Evolutionary conservation across 2,797 vertebrate genomes (phyloP).

Genomic region (Avahi laniger): DNA sequence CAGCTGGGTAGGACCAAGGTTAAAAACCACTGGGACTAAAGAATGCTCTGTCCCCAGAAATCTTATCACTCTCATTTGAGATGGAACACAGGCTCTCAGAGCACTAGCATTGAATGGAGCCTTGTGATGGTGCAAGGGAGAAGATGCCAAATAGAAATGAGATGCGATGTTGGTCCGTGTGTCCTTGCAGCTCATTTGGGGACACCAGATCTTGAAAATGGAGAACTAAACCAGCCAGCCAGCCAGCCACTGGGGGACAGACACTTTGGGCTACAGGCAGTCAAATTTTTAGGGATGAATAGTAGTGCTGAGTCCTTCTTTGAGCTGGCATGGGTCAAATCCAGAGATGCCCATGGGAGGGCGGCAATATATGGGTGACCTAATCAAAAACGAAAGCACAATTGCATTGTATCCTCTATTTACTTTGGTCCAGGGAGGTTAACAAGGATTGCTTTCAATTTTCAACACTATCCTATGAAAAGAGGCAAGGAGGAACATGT

Average conservation of each 20-base stretch:
- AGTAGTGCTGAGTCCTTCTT: not conserved
- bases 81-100: not conserved
- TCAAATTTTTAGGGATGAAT: not conserved
- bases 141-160: not conserved
- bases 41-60: not conserved
- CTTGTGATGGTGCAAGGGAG: not conserved
- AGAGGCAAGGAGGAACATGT: not conserved
- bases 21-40: not conserved
- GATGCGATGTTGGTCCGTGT: fast-evolving
- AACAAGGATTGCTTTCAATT: not conserved
- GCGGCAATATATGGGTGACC: not conserved
- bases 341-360: not conserved
- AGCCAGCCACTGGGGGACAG: not conserved
- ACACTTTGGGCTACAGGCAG: not conserved
- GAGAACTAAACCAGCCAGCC: not conserved
- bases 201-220: not conserved
- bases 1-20: not conserved
- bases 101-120: not conserved
- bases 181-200: not conserved
- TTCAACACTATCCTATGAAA: not conserved
- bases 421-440: not conserved
- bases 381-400: not conserved
- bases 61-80: not conserved
- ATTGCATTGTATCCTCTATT: not conserved
- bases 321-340: not conserved